Evolutionary conservation across 2,113 vertebrate genomes (phyloP), one percentile per base, ranked within the genome.

Genomic region (Pagrus major): DNA sequence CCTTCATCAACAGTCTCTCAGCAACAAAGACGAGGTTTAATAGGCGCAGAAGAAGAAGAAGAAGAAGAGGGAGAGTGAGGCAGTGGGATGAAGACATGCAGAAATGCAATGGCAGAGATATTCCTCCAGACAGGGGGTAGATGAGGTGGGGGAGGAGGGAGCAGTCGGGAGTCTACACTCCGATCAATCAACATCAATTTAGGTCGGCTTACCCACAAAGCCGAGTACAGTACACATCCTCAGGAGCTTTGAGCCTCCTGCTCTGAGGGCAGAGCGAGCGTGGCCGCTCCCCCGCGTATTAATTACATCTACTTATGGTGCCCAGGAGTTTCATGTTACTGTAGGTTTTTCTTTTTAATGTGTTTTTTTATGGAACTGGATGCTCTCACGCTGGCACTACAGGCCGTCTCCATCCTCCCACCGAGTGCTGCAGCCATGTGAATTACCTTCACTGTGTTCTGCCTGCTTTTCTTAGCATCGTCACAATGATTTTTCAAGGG

Each of bases 151-250:
- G 41, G 25, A 39, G 20, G 16, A 6, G 37, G 59, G 29, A 1
- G 78, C 0, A 2, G 31, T 35, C 37, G 7, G 71, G 51, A 78
- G 61, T 49, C 56, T 29, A 37, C 79, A 18, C 54, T 39, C 9
- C 11, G 16, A 86, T 88, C 77, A 83, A 81, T 86, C 85, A 69
- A 61, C 83, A 88, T 86, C 88, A 78, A 78, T 84, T 86, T 66
- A 59, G 55, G 83, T 82, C 78, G 41, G 52, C 31, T 51, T 49
- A 31, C 47, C 73, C 65, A 83, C 75, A 73, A 58, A 64, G 79
- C 39, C 0, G 65, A 60, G 75, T 71, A 59, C 74, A 73, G 81
- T 65, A 9, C 8, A 35, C 9, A 9, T 85, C 85, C 71, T 47
- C 29, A 2, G 67, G 52, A 47, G 72, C 81, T 46, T 18, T 23